Evolutionary conservation across 92 coral and sea anemone genomes (phyloP), one percentile per base, ranked within the genome.

Genomic region (Hydrozoanthus gracilis): DNA sequence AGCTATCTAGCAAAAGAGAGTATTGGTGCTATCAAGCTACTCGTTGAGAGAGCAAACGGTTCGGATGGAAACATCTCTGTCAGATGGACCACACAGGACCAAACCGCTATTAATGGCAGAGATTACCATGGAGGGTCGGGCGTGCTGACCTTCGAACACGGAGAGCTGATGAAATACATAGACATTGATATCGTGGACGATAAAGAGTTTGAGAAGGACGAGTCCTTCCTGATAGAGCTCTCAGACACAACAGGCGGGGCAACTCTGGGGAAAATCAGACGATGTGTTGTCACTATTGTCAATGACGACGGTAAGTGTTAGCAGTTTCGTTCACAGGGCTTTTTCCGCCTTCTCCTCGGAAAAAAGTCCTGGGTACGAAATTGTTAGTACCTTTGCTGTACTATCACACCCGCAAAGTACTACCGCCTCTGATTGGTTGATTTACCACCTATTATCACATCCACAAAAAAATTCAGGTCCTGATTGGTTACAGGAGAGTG

Each of bases 201-300:
- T 77, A 96, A 96, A 89, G 93, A 93, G 6, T 96, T 96, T 83
- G 98, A 96, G 86, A 96, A 96, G 52, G 99, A 96, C 76, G 98
- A 96, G 74, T 83, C 93, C 39, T 96, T 96, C 71, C 64, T 92
- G 55, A 83, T 96, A 7, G 98, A 95, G 62, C 88, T 96, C 49
- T 68, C 88, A 45, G 91, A 91, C 76, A 93, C 99, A 46, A 93
- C 98, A 0, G 98, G 95, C 0, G 99, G 99, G 44, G 97, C 94
- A 44, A 79, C 78, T 44, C 89, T 96, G n/a, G 99, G 99, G 49
- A 91, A 91, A 70, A 87, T 96, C 39, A 90, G 80, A 83, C 87
- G 94, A 73, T 92, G 95, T 5, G 90, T 96, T 16, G 95, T 95
- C 55, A 96, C 94, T 12, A 92, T 96, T 6, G 97, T 96, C 13